These are phyloP conservation scores for Enteromius fasciolatus DNA, from an alignment of 2,797 vertebrate genomes.

Conservation along the genomic window DNA sequence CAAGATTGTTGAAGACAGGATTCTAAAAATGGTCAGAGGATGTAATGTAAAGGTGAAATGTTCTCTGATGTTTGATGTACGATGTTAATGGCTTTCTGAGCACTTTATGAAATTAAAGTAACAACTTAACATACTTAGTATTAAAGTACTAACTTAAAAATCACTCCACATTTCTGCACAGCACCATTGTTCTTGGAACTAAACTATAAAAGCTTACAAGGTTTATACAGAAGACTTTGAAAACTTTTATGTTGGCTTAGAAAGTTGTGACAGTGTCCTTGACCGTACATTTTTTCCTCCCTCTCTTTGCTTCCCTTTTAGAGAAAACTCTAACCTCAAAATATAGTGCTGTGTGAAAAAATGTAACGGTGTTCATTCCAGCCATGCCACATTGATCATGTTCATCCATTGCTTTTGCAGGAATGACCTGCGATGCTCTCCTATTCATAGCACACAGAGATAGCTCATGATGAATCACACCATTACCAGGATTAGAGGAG, in stretches of 20 bases:
- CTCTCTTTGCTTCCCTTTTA: conserved; percentile 8
- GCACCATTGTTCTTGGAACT: conserved; percentile 24
- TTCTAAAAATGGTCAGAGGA: conserved; percentile 3
- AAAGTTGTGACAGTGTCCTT: conserved; percentile 25
- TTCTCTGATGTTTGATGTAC: background rate
- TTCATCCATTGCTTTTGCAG: conserved; percentile 35
- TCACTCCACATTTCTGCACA: background rate
- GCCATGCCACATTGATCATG: conserved; percentile 40
- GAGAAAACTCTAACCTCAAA: conserved; percentile 36
- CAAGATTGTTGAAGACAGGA: background rate
- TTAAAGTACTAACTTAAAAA: conserved; percentile 10
- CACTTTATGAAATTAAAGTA: background rate
- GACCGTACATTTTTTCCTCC: conserved; percentile 4
- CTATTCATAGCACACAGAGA: conserved; percentile 43
- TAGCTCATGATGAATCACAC: conserved; percentile 42
- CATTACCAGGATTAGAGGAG: conserved; percentile 32
- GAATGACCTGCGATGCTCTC: conserved; percentile 28
- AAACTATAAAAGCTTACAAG: conserved; percentile 1
- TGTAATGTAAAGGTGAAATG: conserved; percentile 4
- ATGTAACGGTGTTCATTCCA: conserved; percentile 20
- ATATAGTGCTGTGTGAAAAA: conserved; percentile 38
- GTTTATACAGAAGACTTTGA: conserved; percentile 1
- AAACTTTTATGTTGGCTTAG: conserved; percentile 2
- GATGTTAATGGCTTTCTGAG: conserved; percentile 37
- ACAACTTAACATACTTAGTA: too few species aligned